Conservation (phyloP, 1,140 invertebrate species). For the Acromyrmex echinatior region DNA sequence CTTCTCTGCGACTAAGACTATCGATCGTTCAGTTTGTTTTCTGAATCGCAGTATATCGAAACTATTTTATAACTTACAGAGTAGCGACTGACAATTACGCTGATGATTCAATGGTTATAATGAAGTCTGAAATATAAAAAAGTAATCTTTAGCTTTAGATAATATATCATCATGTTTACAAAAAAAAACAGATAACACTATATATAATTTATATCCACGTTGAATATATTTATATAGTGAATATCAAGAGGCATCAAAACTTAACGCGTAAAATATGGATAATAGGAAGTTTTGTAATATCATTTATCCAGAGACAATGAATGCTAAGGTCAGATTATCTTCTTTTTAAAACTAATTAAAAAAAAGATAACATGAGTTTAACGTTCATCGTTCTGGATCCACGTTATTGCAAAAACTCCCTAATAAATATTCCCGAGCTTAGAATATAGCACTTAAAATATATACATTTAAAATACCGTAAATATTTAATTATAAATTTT, state of each 20-base stretch:
- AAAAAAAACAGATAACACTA: background rate
- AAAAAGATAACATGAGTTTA: too few relatives aligned
- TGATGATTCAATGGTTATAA: background rate
- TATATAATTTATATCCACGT: background rate
- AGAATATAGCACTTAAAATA: too few relatives aligned
- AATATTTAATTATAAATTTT: too few relatives aligned
- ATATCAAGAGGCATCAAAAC: background rate
- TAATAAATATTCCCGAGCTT: too few relatives aligned
- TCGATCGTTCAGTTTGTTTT: constrained; percentile 44
- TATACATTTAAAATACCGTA: too few relatives aligned
- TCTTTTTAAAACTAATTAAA: too few relatives aligned
- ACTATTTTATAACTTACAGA: background rate
- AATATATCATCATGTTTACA: background rate
- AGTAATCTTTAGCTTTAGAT: background rate
- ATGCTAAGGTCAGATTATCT: too few relatives aligned
- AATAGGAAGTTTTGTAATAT: too few relatives aligned
- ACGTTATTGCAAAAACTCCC: too few relatives aligned
- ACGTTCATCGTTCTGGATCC: too few relatives aligned
- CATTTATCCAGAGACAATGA: too few relatives aligned
- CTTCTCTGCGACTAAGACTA: background rate
- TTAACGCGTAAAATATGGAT: too few relatives aligned
- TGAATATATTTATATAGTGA: background rate
- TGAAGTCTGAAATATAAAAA: constrained; percentile 11
- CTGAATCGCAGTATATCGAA: background rate
- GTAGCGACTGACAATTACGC: background rate